Conservation (phyloP, 2,888 invertebrate genomes). For the Agonopterix subpropinquella region DNA sequence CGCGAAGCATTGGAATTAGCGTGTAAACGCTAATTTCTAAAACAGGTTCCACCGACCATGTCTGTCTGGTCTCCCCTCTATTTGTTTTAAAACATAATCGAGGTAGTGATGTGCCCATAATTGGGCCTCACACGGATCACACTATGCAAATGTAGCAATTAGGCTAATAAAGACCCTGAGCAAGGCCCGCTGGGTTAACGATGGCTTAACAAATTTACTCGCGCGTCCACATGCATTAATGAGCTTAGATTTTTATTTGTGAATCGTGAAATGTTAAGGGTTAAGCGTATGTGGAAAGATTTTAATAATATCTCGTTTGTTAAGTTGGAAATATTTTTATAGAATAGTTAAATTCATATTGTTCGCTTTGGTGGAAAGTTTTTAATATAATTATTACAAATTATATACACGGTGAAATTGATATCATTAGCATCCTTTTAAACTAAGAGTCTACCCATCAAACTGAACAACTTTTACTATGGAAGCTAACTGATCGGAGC, state of each 20-base stretch:
- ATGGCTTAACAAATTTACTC: slow-evolving; percentile 40
- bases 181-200: slow-evolving; percentile 34
- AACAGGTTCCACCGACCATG: not conserved
- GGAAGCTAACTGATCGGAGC: too few species aligned
- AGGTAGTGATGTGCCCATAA: slow-evolving; percentile 49
- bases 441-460: too few species aligned
- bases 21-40: not conserved
- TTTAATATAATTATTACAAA: too few species aligned
- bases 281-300: not conserved
- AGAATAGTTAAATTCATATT: too few species aligned
- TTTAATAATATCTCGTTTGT: too few species aligned
- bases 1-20: not conserved
- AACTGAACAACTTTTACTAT: too few species aligned
- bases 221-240: slow-evolving; percentile 27
- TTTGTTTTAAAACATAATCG: slow-evolving; percentile 59
- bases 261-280: not conserved
- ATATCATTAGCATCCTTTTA: too few species aligned
- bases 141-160: slow-evolving; percentile 63
- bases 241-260: slow-evolving; percentile 25
- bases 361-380: too few species aligned
- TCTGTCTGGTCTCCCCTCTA: slow-evolving; percentile 30
- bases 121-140: slow-evolving; percentile 46
- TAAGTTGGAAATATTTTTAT: too few species aligned
- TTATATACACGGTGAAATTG: too few species aligned
- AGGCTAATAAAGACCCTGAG: slow-evolving; percentile 47